phyloP scores from a whole-genome alignment of 1,140 invertebrate species.

The Magallana angulata region DNA sequence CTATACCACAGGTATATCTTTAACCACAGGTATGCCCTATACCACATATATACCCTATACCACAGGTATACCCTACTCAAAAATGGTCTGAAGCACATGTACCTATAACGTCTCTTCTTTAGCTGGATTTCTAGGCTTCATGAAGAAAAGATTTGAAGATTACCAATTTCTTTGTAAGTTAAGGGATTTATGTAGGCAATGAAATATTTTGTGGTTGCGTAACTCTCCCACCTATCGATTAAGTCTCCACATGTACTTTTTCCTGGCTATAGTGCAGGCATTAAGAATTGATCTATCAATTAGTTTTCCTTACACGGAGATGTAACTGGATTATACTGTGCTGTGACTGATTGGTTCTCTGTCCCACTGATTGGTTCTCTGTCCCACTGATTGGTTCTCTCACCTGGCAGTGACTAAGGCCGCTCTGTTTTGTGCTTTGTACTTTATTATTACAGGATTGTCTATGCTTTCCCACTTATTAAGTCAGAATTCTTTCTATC shows the following conservation, averaged over 20 bases:
- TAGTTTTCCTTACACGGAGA: conserved; percentile 1
- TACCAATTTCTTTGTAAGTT: background rate
- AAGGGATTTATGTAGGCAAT: background rate
- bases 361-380: background rate
- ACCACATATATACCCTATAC: no score
- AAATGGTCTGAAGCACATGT: no score
- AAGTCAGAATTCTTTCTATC: no score
- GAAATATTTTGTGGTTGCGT: background rate
- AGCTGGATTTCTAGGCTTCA: no score
- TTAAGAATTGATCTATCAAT: conserved; percentile 12
- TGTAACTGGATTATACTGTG: conserved; percentile 15
- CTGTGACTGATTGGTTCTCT: background rate
- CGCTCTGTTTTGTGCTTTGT: background rate
- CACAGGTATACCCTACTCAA: no score
- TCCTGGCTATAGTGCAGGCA: background rate
- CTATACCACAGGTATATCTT: no score
- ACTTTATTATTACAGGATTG: background rate
- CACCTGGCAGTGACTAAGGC: background rate
- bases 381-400: background rate
- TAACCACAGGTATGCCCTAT: no score
- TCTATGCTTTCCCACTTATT: no score
- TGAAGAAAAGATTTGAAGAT: no score
- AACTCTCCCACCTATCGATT: background rate
- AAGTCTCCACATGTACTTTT: conserved; percentile 4
- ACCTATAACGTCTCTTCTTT: no score